Percentiles rank a stretch among this genome's conserved stretches.
These are phyloP conservation scores for Acleris emargana DNA, from an alignment of 2,888 invertebrate genomes.

Conservation along the genomic window DNA sequence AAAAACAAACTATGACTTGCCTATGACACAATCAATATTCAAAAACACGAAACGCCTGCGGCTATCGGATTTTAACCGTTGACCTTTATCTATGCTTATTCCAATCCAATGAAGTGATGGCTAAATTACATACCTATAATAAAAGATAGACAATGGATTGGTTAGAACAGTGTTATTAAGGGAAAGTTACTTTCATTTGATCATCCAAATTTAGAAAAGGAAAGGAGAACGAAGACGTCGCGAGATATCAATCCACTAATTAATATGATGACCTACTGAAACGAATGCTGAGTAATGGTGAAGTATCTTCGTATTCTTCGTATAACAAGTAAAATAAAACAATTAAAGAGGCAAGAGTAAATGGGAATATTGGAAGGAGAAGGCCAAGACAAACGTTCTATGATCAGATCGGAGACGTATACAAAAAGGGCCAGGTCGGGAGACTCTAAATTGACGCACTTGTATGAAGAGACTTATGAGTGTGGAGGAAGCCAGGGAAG, in stretches of 20 bases:
- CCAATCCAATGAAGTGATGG: neutral
- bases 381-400: no score
- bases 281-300: neutral
- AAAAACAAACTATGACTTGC: slow-evolving; percentile 20
- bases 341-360: no score
- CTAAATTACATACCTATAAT: slow-evolving; percentile 12
- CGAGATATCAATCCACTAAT: neutral
- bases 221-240: slow-evolving; percentile 16
- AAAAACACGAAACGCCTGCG: slow-evolving; percentile 7
- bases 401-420: no score
- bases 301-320: neutral
- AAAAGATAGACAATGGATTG: slow-evolving; percentile 20
- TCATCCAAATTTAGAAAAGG: slow-evolving; percentile 17
- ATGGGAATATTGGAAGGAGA: no score
- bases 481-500: no score
- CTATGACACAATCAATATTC: slow-evolving; percentile 19
- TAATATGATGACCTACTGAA: slow-evolving; percentile 13
- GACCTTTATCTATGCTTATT: slow-evolving; percentile 14
- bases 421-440: no score
- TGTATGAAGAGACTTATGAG: no score
- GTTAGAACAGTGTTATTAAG: slow-evolving; percentile 10
- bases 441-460: no score
- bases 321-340: neutral
- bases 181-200: slow-evolving; percentile 28
- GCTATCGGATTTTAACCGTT: neutral